These are phyloP conservation scores for Poeciliopsis turneri DNA, from an alignment of 2,797 vertebrate genomes.

Conservation along the genomic window DNA sequence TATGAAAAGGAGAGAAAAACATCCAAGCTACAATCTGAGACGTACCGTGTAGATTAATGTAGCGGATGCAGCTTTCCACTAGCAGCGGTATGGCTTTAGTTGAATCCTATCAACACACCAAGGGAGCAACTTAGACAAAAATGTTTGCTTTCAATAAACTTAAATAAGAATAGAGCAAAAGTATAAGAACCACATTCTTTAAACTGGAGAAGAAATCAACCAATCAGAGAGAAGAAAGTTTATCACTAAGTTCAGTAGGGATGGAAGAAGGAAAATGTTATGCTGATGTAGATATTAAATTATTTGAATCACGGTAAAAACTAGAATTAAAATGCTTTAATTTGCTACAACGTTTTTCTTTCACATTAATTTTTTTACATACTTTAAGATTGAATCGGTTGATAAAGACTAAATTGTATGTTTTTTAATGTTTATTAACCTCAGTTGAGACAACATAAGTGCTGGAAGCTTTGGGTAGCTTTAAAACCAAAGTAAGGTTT, in stretches of 20 bases:
- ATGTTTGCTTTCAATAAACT: neutral
- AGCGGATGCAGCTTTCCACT: conserved; percentile 98
- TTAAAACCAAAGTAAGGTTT: neutral
- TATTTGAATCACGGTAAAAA: neutral
- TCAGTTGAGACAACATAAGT: neutral
- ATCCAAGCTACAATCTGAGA: neutral
- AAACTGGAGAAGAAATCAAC: neutral
- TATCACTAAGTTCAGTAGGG: neutral
- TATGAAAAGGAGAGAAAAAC: neutral
- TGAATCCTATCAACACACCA: conserved; percentile 83
- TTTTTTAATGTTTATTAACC: neutral
- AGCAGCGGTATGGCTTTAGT: conserved; percentile 95
- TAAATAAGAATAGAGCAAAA: neutral
- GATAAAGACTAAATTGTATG: neutral
- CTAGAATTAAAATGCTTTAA: neutral
- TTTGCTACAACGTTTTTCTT: neutral
- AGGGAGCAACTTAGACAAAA: neutral
- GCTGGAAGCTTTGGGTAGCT: neutral
- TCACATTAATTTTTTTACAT: neutral
- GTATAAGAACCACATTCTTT: neutral
- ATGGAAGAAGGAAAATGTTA: neutral
- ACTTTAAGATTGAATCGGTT: neutral
- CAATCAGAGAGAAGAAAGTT: neutral
- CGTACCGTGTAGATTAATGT: conserved; percentile 98
- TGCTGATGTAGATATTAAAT: neutral